Base-by-base conservation (phyloP, 2,113 vertebrate species). In the Sinosuthora webbiana region DNA sequence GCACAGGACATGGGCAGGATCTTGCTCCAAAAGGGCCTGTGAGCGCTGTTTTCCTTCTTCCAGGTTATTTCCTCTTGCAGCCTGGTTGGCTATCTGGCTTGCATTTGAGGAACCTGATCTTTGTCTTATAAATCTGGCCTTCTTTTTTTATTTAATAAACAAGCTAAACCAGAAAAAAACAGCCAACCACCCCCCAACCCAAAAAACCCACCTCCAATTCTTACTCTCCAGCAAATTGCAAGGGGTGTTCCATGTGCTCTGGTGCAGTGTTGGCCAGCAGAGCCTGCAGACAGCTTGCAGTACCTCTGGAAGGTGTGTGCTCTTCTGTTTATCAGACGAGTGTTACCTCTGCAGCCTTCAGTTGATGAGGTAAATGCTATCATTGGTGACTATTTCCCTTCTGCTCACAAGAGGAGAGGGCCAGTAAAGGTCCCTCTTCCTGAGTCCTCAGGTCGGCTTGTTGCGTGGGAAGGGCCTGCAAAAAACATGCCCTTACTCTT, bases 271-370 rank as follows among this genome's bases (percentile, higher is more conserved):
- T 88, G 90, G 82, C 79, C 19, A 0, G 55, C 47, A 2, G 59
- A 93, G 85, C 85, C 59, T 80, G 85, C 92, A 92, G 90, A 68
- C 90, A 94, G 93, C 87, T 90, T 95, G 93, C 91, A 59, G 91
- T n/a, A 77, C 78, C 82, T 77, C 81, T 91, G 75, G 75, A 96
- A 97, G 85, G 90, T 95, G 74, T 86, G 90, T 69, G 82, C 75
- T 85, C 75, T 93, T 87, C 87, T 83, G 56, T 91, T 94, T 70
- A 70, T 80, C 75, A 23, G 60, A 78, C 31, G 59, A 95, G n/a
- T 81, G 83, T 88, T 95, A 83, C 62, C 85, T 88, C 93, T 90
- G 68, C 78, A 80, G 82, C 87, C 87, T 93, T 90, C 87, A 93
- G 93, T 90, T 85, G 93, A n/a, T 89, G 59, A 95, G 92, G 77